Conservation (phyloP, 2,888 invertebrate genomes). For the Hymenopus coronatus region DNA sequence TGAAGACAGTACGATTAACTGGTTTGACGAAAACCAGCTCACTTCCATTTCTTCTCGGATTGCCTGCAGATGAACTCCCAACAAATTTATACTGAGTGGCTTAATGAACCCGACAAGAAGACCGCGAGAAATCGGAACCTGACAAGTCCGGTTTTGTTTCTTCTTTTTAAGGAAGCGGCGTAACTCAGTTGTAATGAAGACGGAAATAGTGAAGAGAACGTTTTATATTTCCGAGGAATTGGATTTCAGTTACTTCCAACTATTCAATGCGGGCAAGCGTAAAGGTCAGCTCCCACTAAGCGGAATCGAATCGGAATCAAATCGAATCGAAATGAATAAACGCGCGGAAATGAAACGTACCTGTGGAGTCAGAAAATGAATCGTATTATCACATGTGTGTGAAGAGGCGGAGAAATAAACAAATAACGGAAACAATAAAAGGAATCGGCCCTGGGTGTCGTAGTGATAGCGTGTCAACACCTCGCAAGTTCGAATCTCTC, state of each 20-base stretch:
- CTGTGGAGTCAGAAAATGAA: no score
- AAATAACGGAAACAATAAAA: no score
- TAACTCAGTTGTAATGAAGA: background rate
- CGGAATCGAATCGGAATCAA: no score
- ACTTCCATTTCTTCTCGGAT: background rate
- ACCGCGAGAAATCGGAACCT: background rate
- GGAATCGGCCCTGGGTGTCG: no score
- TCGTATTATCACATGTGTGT: no score
- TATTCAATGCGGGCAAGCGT: background rate
- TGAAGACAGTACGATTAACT: background rate
- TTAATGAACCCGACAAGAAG: background rate
- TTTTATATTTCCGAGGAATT: background rate
- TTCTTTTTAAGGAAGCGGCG: background rate
- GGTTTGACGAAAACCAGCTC: background rate
- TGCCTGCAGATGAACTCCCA: background rate
- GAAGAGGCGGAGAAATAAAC: no score
- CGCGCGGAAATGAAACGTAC: no score
- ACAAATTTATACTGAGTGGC: background rate
- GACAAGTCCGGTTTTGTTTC: background rate
- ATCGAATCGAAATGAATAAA: no score
- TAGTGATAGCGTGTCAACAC: no score
- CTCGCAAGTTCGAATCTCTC: no score
- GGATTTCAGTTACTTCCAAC: background rate
- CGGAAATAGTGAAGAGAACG: background rate
- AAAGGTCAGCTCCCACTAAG: no score